Base-by-base conservation (phyloP, 2,113 vertebrate species). In the Siniperca chuatsi region DNA sequence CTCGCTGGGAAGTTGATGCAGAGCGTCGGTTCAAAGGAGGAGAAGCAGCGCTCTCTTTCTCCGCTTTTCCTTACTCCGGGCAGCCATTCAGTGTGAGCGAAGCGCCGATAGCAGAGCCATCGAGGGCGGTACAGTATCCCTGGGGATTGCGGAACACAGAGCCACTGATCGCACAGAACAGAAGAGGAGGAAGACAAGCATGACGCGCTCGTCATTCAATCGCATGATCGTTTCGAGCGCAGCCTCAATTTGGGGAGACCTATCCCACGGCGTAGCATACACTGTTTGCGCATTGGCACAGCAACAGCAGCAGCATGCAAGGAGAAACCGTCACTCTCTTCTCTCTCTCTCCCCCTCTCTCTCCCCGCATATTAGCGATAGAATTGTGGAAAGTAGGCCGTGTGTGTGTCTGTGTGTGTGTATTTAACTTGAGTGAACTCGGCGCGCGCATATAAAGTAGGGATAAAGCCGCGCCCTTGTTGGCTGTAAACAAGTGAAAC, bases 1-100 rank as follows among this genome's bases (percentile, higher is more conserved):
- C 94, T 92, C 85, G 87, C 91, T 87, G 91, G 89, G 91, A 90
- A 91, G 89, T 87, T 78, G 93, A 85, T 86, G 84, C 75, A 48
- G 76, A 82, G 76, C 75, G 87, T 89, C 29, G 89, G 76, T 91
- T 94, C 80, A 82, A 83, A 86, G 86, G 82, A 89, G 88, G 87
- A 90, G 90, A 90, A 82, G 80, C 83, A 33, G 88, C 87, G 79
- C 93, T 86, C 90, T 90, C 86, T 87, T 89, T 87, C 91, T 85
- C 89, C 68, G 85, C 75, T 89, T 89, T 77, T 74, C 92, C 88
- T 90, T 69, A 86, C 95, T 95, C 95, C 94, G 55, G 94, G 95
- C 95, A 93, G 96, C 97, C 97, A 97, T 97, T 97, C 96, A 97
- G 96, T 97, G 96, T 92, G 93, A 93, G 94, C 90, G 91, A 79